These are phyloP conservation scores for Xiphophorus hellerii DNA, from an alignment of 2,113 vertebrate species.

Conservation along the genomic window DNA sequence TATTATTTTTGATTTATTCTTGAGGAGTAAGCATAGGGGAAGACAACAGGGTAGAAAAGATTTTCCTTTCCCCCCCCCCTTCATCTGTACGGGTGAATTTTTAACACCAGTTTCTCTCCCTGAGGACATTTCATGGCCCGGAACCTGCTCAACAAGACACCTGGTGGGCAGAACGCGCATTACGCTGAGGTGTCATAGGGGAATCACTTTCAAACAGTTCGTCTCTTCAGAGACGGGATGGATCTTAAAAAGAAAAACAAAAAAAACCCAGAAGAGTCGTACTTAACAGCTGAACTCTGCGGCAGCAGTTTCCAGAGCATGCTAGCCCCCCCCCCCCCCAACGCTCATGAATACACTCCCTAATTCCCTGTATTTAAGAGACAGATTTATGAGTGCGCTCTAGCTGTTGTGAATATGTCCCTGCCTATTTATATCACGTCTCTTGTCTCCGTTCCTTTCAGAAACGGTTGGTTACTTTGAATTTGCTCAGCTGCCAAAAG, in stretches of 20 bases:
- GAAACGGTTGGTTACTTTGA: background rate
- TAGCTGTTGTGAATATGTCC: background rate
- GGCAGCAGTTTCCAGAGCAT: background rate
- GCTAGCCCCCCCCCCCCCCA: background rate
- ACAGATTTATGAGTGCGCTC: background rate
- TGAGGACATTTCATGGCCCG: slow-evolving; percentile 61
- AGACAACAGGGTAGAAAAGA: slow-evolving; percentile 38
- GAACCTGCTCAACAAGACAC: slow-evolving; percentile 64
- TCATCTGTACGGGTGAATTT: slow-evolving; percentile 57
- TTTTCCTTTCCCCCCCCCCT: background rate
- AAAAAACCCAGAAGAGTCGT: slow-evolving; percentile 6
- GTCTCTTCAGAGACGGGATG: slow-evolving; percentile 24
- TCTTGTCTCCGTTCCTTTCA: background rate
- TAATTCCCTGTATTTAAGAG: slow-evolving; percentile 1
- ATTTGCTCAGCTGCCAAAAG: background rate
- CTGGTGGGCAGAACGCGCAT: slow-evolving; percentile 65
- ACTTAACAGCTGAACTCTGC: background rate
- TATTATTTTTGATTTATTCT: too few species aligned
- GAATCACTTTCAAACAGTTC: slow-evolving; percentile 18
- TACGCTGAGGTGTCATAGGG: slow-evolving; percentile 49
- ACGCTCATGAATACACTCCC: background rate
- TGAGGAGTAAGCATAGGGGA: background rate
- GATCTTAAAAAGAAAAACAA: background rate
- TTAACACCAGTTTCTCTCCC: slow-evolving; percentile 48
- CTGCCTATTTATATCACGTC: background rate